Evolutionary conservation across 2,113 vertebrate species (phyloP), one percentile per base, ranked within the genome.

Genomic region (Amphilophus citrinellus): DNA sequence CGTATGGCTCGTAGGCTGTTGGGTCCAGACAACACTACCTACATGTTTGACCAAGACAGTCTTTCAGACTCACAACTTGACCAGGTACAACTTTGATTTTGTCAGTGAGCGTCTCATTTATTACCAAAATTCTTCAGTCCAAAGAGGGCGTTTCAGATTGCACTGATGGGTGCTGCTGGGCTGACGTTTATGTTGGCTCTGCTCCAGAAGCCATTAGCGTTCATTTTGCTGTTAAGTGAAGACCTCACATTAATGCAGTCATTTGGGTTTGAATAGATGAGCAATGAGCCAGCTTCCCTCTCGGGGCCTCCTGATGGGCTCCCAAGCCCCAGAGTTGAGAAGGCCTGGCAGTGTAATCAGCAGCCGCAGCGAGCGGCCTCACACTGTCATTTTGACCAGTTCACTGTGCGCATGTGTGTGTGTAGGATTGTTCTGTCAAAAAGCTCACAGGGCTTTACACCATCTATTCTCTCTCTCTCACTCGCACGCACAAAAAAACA

Each of bases 1-100:
- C 97, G 96, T 62, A 99, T 99, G 98, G 98, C 98, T 87, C 97
- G 98, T 61, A 95, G 98, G 92, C 95, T 99, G 95, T 95, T 99
- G 6, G 98, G 98, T 90, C 97, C 97, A 82, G 97, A 95, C 76
- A 97, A 95, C 4, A 97, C 96, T 84, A 97, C 96, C 71, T 95
- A 96, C n/a, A 95, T 97, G 77, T 94, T 97, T 87, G 97, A 98
- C 87, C 68, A 96, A 68, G 96, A 97, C 82, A 91, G 89, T 59
- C 95, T 96, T 13, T 96, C 93, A 86, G 96, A 95, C 75, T 35
- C 91, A 37, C 97, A 96, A 71, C 93, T 95, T 0, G 83, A 95
- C 59, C 97, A 99, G 97, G 98, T 99, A 96, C 87, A 39, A 71
- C 39, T n/a, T 76, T 35, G 2, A 22, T 24, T 44, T 13, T 68